These are phyloP conservation scores for Phyllotreta striolata DNA, from an alignment of 2,888 invertebrate genomes.

Conservation along the genomic window DNA sequence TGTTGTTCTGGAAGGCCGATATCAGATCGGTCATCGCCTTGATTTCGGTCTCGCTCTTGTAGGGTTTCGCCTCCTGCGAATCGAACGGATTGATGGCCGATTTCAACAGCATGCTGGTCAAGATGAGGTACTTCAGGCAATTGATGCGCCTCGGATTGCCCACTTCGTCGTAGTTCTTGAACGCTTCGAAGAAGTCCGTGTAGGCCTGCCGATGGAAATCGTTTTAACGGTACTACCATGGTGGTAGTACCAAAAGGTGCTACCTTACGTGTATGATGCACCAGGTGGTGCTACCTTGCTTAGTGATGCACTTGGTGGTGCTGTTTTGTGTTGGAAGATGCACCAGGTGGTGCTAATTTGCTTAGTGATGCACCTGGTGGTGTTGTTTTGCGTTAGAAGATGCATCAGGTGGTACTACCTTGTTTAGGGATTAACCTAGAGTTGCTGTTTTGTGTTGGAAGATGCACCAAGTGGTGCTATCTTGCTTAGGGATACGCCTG, in stretches of 20 bases:
- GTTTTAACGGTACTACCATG: neutral
- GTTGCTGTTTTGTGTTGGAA: too few relatives aligned
- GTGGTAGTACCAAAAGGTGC: neutral
- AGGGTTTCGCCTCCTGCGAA: slow-evolving; percentile 99
- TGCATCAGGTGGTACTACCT: too few relatives aligned
- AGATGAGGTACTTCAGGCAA: slow-evolving; percentile 95
- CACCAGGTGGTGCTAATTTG: too few relatives aligned
- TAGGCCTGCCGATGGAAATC: slow-evolving; percentile 71
- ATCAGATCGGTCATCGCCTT: slow-evolving; percentile 98
- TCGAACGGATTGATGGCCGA: slow-evolving; percentile 99
- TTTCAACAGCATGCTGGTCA: slow-evolving; percentile 99
- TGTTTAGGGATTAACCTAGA: too few relatives aligned
- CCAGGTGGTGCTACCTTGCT: too few relatives aligned
- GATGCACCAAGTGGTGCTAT: too few relatives aligned
- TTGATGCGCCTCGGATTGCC: slow-evolving; percentile 95
- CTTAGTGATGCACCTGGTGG: too few relatives aligned
- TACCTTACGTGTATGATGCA: too few relatives aligned
- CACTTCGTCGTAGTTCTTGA: slow-evolving; percentile 99
- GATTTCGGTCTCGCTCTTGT: slow-evolving; percentile 98
- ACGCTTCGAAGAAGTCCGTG: slow-evolving; percentile 99
- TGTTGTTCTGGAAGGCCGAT: slow-evolving; percentile 94
- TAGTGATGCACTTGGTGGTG: too few relatives aligned
- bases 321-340: too few relatives aligned
- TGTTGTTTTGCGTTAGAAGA: too few relatives aligned
- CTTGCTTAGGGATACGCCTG: too few relatives aligned